Evolutionary conservation across 2,797 vertebrate species (phyloP), one percentile per base, ranked within the genome.

Genomic region (Denticeps clupeoides): DNA sequence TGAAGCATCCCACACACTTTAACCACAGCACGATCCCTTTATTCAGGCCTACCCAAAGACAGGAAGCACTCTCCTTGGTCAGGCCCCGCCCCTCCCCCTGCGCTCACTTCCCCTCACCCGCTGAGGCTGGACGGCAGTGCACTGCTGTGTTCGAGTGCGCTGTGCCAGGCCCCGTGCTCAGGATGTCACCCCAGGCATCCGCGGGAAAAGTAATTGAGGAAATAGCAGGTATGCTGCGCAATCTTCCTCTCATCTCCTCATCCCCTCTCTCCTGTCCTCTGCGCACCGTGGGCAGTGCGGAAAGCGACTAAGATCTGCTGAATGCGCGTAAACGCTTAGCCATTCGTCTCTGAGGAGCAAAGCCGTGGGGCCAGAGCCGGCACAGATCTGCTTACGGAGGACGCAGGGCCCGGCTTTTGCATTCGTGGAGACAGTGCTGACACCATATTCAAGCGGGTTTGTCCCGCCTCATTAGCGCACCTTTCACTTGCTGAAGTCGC

Each of bases 131-230:
- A 35, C 11, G 38, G 35, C 38, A 21, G 10, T 10, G 35, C 18
- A 10, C 35, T 38, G 35, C 35, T 38, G 35, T 18, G 18, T 38
- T 38, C 18, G 38, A 38, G 35, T 38, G 19, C 11, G 16, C 5
- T 19, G 16, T 38, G 35, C 35, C 35, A 38, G 35, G 18, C 38
- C 35, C 15, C 33, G 8, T 19, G 35, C 35, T 38, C 35, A 21
- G 77, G 79, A 73, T 75, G 71, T 73, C 71, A 70, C 67, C 63
- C 52, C 60, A 64, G 63, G 54, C 54, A 68, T 67, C 64, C 68
- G 64, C 60, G 63, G 59, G 66, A 61, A 55, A 48, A 40, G 58
- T 56, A 66, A 71, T 64, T 69, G 67, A 57, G 16, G 33, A 27
- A 74, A 79, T 77, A 74, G 63, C 74, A 75, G 66, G 23, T 71